phyloP scores from a whole-genome alignment of 1,140 invertebrate genomes.

The Hypothenemus hampei region DNA sequence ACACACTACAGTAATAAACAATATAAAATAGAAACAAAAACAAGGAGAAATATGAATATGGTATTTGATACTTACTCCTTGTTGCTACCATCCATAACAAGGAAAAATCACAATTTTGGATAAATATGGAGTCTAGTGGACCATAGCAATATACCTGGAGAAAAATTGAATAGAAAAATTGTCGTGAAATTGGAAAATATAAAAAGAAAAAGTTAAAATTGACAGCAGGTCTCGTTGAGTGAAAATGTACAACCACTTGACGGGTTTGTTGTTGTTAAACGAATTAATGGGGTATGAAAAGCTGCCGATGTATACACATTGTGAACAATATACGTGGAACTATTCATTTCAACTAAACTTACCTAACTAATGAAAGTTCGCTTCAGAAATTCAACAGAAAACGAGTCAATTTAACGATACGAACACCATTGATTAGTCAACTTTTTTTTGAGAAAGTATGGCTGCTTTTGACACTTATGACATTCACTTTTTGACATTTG shows the following conservation, averaged over 20 bases:
- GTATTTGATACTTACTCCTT: constrained; percentile 23
- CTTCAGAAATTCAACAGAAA: background rate
- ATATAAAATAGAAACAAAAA: constrained; percentile 2
- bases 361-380: background rate
- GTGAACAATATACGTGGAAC: no score
- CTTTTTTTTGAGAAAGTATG: constrained; percentile 19
- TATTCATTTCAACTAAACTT: no score
- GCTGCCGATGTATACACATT: no score
- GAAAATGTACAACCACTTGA: constrained; percentile 14
- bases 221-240: background rate
- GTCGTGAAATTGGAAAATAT: constrained; percentile 7
- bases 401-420: constrained; percentile 3
- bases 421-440: constrained; percentile 16
- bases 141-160: constrained; percentile 17
- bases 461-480: constrained; percentile 12
- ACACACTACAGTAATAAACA: background rate
- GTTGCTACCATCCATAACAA: constrained; percentile 24
- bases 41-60: background rate
- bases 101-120: constrained; percentile 5
- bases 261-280: background rate
- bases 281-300: no score
- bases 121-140: constrained; percentile 4
- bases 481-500: constrained; percentile 9
- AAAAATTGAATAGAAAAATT: constrained; percentile 9
- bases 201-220: constrained; percentile 3